Base-by-base conservation (phyloP, 2,113 vertebrate genomes). In the Numenius arquata region DNA sequence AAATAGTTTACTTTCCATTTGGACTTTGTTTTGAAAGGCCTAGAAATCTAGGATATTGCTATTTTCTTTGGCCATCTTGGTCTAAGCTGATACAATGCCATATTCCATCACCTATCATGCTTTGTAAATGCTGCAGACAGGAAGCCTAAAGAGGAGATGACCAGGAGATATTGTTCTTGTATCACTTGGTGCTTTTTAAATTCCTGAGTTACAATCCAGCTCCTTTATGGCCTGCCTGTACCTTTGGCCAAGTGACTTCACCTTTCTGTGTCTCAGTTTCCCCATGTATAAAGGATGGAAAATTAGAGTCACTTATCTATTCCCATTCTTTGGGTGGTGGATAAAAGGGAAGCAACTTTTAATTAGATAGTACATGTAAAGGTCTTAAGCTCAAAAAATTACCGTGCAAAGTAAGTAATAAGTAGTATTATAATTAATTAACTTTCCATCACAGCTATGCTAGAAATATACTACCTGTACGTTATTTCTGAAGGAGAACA, bases 361-460 rank as follows among this genome's bases (percentile, higher is more conserved):
- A 91, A 77, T 93, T 75, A 88, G 61, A 73, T 65, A 87, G 43
- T 73, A 14, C 48, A 74, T 82, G 68, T 68, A 93, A 73, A 91
- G 61, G 61, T 56, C 63, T 80, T 38, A 82, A 88, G 48, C 74
- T 71, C n/a, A 62, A 83, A 79, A 93, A 93, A 52, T 38, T 43
- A 56, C n/a, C 2, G 2, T 79, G 48, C 18, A 8, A 34, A 63
- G 45, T 80, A 87, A 94, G 26, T 74, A 84, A 82, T 85, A 88
- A 84, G 59, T 74, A 91, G 81, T 59, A 72, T 56, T 75, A 55
- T 61, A 81, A 92, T 91, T 96, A 89, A 95, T 89, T 91, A 95
- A 89, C 52, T 81, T 72, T 71, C 66, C 23, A 58, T 82, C 58
- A 71, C 23, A 83, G 22, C 76, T 93, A 22, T 73, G 38, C 26